Conservation (phyloP, 92 coral and sea anemone genomes). For the Siderastrea siderea region DNA sequence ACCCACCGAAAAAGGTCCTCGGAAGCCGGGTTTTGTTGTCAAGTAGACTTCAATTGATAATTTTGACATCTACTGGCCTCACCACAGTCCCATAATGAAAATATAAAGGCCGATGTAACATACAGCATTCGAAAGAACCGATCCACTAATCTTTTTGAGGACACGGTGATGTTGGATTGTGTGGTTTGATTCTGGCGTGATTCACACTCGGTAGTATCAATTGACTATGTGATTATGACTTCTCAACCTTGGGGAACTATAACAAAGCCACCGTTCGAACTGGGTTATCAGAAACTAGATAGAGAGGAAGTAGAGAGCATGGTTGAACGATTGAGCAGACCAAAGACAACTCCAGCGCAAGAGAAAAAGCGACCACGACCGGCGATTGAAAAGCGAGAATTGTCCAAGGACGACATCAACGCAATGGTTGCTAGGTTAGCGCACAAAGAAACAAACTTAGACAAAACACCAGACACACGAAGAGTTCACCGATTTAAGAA, state of each 20-base stretch:
- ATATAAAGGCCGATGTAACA: neutral
- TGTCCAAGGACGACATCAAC: slow-evolving; percentile 73
- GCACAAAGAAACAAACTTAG: slow-evolving; percentile 78
- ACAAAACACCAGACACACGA: slow-evolving; percentile 84
- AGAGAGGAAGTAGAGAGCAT: slow-evolving; percentile 81
- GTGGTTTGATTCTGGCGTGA: neutral
- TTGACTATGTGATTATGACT: neutral
- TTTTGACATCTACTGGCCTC: neutral
- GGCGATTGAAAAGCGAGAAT: slow-evolving; percentile 70
- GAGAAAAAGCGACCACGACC: slow-evolving; percentile 66
- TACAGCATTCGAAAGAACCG: neutral
- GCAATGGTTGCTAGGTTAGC: slow-evolving; percentile 89
- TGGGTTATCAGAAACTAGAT: slow-evolving; percentile 90
- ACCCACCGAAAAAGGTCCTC: too few species aligned
- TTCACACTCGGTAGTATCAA: neutral
- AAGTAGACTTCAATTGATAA: neutral
- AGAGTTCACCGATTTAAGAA: slow-evolving; percentile 81
- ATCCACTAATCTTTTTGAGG: neutral
- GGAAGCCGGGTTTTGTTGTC: too few species aligned
- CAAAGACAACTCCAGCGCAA: slow-evolving; percentile 61
- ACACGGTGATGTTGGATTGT: neutral
- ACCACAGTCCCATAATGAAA: neutral
- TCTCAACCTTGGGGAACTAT: slow-evolving; percentile 95
- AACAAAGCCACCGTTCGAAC: slow-evolving; percentile 87
- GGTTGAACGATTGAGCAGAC: slow-evolving; percentile 85